Conservation (phyloP, 2,888 invertebrate genomes). For the Troides oblongomaculatus region DNA sequence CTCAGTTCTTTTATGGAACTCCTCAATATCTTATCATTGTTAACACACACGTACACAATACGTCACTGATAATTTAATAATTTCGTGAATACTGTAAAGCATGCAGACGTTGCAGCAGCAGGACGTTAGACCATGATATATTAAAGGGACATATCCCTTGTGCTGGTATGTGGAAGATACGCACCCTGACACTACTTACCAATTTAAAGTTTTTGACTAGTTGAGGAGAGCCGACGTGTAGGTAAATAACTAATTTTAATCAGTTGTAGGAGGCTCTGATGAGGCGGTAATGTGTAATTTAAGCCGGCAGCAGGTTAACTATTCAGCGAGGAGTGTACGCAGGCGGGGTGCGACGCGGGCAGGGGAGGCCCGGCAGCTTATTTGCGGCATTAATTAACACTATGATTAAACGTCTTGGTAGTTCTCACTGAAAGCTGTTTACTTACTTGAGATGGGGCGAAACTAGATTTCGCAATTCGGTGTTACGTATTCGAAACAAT, state of each 20-base stretch:
- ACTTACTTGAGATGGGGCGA: not conserved
- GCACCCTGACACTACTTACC: too few relatives aligned
- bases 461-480: not conserved
- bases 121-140: too few relatives aligned
- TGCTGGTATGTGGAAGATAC: too few relatives aligned
- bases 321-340: conserved; percentile 17
- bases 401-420: conserved; percentile 24
- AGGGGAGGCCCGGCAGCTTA: conserved; percentile 11
- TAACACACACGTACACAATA: too few relatives aligned
- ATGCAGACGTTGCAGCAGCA: too few relatives aligned
- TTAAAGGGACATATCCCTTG: too few relatives aligned
- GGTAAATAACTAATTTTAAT: conserved; percentile 7
- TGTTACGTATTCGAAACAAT: not conserved
- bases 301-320: conserved; percentile 13
- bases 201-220: too few relatives aligned
- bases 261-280: conserved; percentile 1
- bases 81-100: too few relatives aligned
- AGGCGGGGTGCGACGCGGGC: not conserved
- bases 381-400: conserved; percentile 27
- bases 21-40: too few relatives aligned
- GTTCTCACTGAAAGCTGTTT: conserved; percentile 12
- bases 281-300: conserved; percentile 19
- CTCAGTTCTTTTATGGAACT: too few relatives aligned
- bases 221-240: not conserved
- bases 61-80: too few relatives aligned